Evolutionary conservation across 2,113 vertebrate species (phyloP).

Genomic region (Solea senegalensis): DNA sequence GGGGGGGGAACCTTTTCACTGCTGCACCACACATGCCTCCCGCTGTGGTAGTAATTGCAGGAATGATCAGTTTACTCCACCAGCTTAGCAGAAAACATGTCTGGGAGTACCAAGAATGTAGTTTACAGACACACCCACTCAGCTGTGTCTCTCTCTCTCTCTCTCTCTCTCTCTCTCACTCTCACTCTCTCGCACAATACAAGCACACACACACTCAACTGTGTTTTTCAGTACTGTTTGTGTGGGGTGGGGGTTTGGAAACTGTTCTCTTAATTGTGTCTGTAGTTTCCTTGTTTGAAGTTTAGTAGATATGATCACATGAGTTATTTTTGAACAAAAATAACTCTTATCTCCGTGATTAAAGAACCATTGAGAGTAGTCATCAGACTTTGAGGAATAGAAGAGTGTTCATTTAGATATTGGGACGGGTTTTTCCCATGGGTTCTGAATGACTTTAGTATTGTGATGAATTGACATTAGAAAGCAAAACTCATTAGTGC

Average conservation of each 20-base stretch:
- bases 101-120: too few relatives aligned
- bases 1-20: too few relatives aligned
- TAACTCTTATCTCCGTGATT: slow-evolving; percentile 7
- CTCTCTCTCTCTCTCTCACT: neutral
- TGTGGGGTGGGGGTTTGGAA: neutral
- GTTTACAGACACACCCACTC: too few relatives aligned
- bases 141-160: too few relatives aligned
- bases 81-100: too few relatives aligned
- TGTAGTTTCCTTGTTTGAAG: slow-evolving; percentile 4
- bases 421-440: neutral
- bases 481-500: neutral
- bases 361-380: slow-evolving; percentile 19
- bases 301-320: slow-evolving; percentile 25
- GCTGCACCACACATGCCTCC: too few relatives aligned
- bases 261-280: neutral
- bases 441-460: neutral
- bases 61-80: too few relatives aligned
- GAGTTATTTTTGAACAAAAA: slow-evolving; percentile 25
- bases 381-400: slow-evolving; percentile 18
- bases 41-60: too few relatives aligned
- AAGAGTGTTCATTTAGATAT: neutral
- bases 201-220: too few relatives aligned
- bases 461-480: neutral
- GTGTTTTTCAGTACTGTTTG: neutral
- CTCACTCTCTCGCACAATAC: too few relatives aligned